phyloP scores from a whole-genome alignment of 2,797 vertebrate genomes.

The Nyctalus aviator region DNA sequence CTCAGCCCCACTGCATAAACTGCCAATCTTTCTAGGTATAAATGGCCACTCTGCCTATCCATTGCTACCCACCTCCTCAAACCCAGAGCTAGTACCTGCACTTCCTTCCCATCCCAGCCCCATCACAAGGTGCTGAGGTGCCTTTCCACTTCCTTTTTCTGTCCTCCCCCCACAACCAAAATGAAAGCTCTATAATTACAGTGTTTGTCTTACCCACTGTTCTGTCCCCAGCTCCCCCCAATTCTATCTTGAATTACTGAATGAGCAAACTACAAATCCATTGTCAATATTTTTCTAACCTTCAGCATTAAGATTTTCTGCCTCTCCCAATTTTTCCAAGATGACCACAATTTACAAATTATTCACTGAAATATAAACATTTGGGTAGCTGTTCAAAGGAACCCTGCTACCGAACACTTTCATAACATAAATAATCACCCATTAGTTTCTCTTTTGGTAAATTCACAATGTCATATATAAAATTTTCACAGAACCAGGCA shows the following conservation, averaged over 20 bases:
- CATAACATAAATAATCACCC: not conserved
- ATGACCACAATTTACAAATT: not conserved
- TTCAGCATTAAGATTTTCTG: slow-evolving; percentile 24
- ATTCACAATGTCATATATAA: not conserved
- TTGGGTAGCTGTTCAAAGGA: not conserved
- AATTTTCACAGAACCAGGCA: not conserved
- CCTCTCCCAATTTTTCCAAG: slow-evolving; percentile 11
- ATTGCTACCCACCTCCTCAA: not conserved
- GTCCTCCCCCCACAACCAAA: not conserved
- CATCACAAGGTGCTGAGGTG: not conserved
- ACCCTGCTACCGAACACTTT: not conserved
- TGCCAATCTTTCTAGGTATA: not conserved
- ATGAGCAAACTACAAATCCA: not conserved
- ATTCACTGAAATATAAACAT: slow-evolving; percentile 54
- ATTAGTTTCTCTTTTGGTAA: slow-evolving; percentile 10
- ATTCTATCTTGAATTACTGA: not conserved
- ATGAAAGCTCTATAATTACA: not conserved
- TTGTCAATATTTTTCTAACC: not conserved
- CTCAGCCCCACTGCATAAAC: not conserved
- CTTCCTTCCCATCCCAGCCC: not conserved
- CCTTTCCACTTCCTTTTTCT: not conserved
- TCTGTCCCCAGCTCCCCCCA: not conserved
- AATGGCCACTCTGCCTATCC: not conserved
- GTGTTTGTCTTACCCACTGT: not conserved
- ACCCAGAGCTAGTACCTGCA: not conserved